A percentile compares a stretch with the other conserved stretches of the same genome.
Conservation (phyloP, 2,797 vertebrate genomes). For the Dendrocincla fuliginosa region DNA sequence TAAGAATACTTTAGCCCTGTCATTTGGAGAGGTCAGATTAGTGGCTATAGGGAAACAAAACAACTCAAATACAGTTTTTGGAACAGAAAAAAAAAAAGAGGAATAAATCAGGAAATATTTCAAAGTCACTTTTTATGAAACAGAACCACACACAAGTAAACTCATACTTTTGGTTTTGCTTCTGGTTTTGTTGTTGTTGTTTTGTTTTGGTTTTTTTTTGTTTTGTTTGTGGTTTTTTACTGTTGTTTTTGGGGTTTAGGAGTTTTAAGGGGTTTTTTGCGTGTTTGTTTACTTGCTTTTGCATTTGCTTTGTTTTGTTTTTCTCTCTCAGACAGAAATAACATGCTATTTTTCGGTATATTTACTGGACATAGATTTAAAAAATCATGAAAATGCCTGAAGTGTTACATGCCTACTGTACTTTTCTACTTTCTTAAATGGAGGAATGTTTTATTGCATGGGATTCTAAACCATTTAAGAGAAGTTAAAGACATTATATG, state of each 20-base stretch:
- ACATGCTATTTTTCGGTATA: not conserved
- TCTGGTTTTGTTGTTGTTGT: too few species aligned
- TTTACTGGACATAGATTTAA: not conserved
- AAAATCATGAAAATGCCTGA: not conserved
- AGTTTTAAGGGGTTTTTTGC: not conserved
- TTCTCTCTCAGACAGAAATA: not conserved
- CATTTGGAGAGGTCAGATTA: not conserved
- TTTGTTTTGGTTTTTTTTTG: too few species aligned
- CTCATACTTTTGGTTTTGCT: not conserved
- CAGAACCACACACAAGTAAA: not conserved
- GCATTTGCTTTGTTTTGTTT: not conserved
- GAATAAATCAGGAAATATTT: not conserved
- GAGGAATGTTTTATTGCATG: not conserved
- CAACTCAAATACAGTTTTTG: not conserved
- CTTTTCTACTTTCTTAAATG: not conserved
- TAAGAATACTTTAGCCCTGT: not conserved
- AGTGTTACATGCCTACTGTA: not conserved
- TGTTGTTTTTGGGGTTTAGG: not conserved
- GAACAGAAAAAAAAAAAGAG: not conserved
- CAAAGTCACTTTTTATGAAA: not conserved
- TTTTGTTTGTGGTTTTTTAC: not conserved
- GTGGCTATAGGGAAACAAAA: not conserved
- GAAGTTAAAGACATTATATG: not conserved
- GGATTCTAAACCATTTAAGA: not conserved
- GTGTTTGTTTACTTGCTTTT: too few species aligned